These are phyloP conservation scores for Cryptocheilus praepositus DNA, from an alignment of 2,888 invertebrate species.

Conservation along the genomic window DNA sequence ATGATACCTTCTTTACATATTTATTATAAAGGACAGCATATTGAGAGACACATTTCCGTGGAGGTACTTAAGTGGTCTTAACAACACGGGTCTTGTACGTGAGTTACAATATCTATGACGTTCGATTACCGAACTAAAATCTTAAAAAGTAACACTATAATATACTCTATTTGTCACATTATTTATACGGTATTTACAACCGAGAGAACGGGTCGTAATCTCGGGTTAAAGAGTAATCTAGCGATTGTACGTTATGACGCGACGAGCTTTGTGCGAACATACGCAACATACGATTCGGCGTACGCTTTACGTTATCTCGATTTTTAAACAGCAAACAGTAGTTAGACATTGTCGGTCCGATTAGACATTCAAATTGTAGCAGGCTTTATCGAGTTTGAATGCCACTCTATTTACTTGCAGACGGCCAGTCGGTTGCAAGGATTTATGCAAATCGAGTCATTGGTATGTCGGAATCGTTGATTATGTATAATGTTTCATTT, in stretches of 20 bases:
- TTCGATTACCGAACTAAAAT: conserved; percentile 29
- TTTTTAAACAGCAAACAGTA: no score
- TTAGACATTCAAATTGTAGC: no score
- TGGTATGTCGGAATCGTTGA: no score
- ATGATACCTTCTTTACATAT: conserved; percentile 35
- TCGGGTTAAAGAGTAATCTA: conserved; percentile 18
- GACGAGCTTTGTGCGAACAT: conserved; percentile 20
- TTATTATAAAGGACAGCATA: conserved; percentile 67
- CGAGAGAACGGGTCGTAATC: conserved; percentile 20
- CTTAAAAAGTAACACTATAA: conserved; percentile 46
- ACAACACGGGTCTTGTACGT: conserved; percentile 51
- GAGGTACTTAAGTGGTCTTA: conserved; percentile 60
- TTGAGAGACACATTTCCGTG: conserved; percentile 54
- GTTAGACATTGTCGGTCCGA: no score
- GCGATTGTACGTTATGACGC: conserved; percentile 18
- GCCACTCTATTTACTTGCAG: no score
- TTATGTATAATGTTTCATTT: no score
- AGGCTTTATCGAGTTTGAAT: no score
- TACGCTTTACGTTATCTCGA: background rate
- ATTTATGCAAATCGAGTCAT: no score
- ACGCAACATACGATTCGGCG: background rate
- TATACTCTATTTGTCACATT: conserved; percentile 35
- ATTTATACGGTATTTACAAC: conserved; percentile 57
- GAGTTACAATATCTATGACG: conserved; percentile 41
- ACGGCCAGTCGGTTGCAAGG: no score